Evolutionary conservation across 2,113 vertebrate genomes (phyloP).

Genomic region (Psammodynastes pulverulentus): DNA sequence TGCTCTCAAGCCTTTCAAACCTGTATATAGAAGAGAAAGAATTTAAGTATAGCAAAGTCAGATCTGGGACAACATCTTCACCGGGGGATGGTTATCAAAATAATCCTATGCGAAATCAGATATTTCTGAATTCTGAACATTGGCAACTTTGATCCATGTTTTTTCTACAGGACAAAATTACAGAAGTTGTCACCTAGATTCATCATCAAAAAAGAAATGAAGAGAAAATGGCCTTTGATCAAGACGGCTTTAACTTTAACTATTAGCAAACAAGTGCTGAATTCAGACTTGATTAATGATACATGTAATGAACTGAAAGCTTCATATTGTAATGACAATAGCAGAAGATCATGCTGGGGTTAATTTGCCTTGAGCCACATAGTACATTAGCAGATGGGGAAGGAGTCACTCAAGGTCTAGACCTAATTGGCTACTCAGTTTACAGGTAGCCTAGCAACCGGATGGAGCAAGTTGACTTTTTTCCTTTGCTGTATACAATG

Average conservation of each 20-base stretch:
- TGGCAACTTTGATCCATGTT: not conserved
- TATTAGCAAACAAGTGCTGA: not conserved
- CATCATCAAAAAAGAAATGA: not conserved
- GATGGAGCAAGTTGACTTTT: not conserved
- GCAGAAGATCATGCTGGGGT: not conserved
- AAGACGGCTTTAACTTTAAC: not conserved
- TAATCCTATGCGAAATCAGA: not conserved
- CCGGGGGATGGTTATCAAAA: not conserved
- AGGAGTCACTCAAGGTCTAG: not conserved
- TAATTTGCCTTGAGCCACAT: not conserved
- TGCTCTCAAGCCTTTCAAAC: not conserved
- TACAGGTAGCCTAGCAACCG: not conserved
- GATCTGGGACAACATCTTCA: not conserved
- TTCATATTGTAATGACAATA: conserved; percentile 22
- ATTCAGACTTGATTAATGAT: conserved; percentile 26
- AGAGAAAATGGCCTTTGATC: not conserved
- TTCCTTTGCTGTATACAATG: not conserved
- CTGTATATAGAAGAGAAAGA: not conserved
- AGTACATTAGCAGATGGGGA: not conserved
- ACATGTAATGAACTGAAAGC: not conserved
- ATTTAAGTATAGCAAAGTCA: not conserved
- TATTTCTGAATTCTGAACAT: not conserved
- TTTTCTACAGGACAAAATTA: not conserved
- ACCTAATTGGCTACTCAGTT: not conserved
- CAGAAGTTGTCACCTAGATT: not conserved